These are phyloP conservation scores for Psettodes erumei DNA, from an alignment of 2,113 vertebrate species.

Conservation along the genomic window DNA sequence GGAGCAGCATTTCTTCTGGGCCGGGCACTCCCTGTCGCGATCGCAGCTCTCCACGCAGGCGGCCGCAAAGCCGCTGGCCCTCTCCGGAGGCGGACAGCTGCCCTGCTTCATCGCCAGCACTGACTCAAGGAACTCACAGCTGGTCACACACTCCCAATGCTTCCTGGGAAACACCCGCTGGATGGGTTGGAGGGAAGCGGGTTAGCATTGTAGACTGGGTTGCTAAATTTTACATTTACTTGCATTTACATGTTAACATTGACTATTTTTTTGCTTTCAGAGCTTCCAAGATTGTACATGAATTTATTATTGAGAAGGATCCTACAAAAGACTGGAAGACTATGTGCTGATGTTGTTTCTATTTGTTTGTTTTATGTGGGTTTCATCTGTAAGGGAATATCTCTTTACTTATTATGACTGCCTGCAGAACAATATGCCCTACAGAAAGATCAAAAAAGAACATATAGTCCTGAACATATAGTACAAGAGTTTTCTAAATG, in stretches of 20 bases:
- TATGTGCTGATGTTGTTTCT: too few relatives aligned
- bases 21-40: constrained; percentile 88
- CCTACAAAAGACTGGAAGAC: neutral
- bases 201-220: neutral
- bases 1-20: constrained; percentile 92
- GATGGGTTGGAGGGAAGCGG: neutral
- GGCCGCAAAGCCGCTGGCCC: constrained; percentile 91
- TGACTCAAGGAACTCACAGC: constrained; percentile 93
- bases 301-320: neutral
- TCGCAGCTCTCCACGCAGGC: constrained; percentile 95
- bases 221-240: neutral
- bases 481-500: too few relatives aligned
- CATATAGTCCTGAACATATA: too few relatives aligned
- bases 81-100: constrained; percentile 88
- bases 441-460: too few relatives aligned
- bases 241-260: too few relatives aligned
- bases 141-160: constrained; percentile 92
- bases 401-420: too few relatives aligned
- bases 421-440: too few relatives aligned
- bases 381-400: too few relatives aligned
- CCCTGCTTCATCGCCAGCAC: constrained; percentile 89
- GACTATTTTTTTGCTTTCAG: too few relatives aligned
- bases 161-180: constrained; percentile 90
- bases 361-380: too few relatives aligned
- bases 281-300: too few relatives aligned